A percentile compares a stretch with the other conserved stretches of the same genome.
phyloP scores from a whole-genome alignment of 2,113 vertebrate genomes.

The Callaeas wilsoni region DNA sequence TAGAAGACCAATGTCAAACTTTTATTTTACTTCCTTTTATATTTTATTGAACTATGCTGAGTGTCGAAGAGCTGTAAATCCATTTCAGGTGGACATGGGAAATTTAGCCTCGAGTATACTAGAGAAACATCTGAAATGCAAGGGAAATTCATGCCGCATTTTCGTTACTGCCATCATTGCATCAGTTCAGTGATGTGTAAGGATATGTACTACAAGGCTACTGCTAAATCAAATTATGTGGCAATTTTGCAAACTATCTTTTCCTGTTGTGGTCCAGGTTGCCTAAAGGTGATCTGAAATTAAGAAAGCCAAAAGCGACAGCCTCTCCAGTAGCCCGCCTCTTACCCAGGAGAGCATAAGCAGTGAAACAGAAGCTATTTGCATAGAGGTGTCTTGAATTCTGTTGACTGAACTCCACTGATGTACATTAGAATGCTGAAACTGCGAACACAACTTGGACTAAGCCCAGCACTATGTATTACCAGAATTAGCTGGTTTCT shows the following conservation, averaged over 20 bases:
- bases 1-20: neutral
- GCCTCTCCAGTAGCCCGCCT: accelerated
- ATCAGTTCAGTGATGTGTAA: neutral
- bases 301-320: neutral
- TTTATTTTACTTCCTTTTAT: neutral
- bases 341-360: neutral
- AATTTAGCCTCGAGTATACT: neutral
- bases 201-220: neutral
- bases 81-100: neutral
- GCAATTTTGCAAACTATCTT: neutral
- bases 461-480: neutral
- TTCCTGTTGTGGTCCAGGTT: neutral
- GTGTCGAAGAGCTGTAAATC: neutral
- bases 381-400: neutral
- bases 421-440: neutral
- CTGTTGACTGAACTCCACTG: neutral
- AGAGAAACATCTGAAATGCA: neutral
- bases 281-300: neutral
- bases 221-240: neutral
- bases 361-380: neutral
- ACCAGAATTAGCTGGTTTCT: neutral
- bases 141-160: neutral
- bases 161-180: neutral
- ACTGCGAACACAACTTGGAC: neutral
- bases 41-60: neutral